Base-by-base conservation (phyloP, 23 tunicate species). In the Trididemnum clinides region DNA sequence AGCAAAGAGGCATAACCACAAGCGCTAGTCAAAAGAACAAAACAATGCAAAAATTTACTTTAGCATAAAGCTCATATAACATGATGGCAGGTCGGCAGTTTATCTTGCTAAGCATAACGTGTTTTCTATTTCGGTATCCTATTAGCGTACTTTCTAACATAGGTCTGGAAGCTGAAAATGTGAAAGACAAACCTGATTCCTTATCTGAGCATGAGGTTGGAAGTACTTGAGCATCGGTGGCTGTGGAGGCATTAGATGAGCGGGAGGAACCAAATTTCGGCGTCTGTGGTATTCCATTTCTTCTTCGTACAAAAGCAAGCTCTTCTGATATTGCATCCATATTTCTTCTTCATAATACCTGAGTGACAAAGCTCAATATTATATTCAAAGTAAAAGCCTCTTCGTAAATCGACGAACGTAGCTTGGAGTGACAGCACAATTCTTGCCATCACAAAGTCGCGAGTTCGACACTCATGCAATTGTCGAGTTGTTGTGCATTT, bases 281-380 rank as follows among this genome's bases (percentile, higher is more conserved):
- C 84, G 71, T 1, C 91, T 64, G 39, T 78, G 84, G 33, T 33
- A 80, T 31, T 78, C 84, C 57, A 80, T 82, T 36, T 87, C 85
- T 27, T 87, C 91, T 69, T 87, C 91, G 28, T 63, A 87, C 62
- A 33, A 23, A 33, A 78, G 33, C 85, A 87, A 3, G 3, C 64
- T 75, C 6, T 35, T 58, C 70, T 87, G 84, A 54, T 87, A 87
- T 51, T 78, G 91, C 38, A 50, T 64, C 65, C 71, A 87, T 35
- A 79, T 23, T 29, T 87, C 91, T 35, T 87, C 84, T 50, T 87
- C 91, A 54, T 87, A 87, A 26, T 51, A 5, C 58, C 91, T 87
- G 34, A 31, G 22, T 15, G 54, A 44, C 54, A 7, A 44, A 44
- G 54, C 54, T 44, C 10, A 44, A 44, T 7, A 15, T 15, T 7